Conservation (phyloP, 2,113 vertebrate species). For the Salvator merianae region DNA sequence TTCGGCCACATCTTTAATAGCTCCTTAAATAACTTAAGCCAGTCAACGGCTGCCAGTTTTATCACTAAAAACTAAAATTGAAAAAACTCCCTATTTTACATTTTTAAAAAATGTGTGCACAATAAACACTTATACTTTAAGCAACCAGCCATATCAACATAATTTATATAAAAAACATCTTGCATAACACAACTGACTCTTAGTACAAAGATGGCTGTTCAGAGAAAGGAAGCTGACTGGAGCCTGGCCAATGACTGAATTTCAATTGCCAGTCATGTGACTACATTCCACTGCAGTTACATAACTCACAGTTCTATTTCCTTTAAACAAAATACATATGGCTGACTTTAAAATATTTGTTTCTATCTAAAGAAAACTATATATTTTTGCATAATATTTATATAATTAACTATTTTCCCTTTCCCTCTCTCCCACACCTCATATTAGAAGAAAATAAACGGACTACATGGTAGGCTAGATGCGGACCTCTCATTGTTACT, state of each 20-base stretch:
- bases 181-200: conserved; percentile 67
- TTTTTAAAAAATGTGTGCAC: conserved; percentile 67
- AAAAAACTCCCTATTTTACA: conserved; percentile 62
- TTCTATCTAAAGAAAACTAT: conserved; percentile 81
- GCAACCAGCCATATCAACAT: conserved; percentile 73
- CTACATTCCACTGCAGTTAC: conserved; percentile 23
- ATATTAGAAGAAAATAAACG: conserved; percentile 52
- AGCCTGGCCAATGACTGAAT: conserved; percentile 56
- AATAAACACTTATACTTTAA: conserved; percentile 71
- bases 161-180: conserved; percentile 77
- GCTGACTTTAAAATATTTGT: conserved; percentile 77
- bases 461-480: conserved; percentile 61
- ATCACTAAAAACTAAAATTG: conserved; percentile 69
- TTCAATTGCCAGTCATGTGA: conserved; percentile 47
- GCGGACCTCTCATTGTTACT: conserved; percentile 63
- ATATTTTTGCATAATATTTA: conserved; percentile 79
- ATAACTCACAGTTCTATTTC: conserved; percentile 51
- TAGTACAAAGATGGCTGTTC: conserved; percentile 80
- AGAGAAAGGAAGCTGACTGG: conserved; percentile 74
- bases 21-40: conserved; percentile 68
- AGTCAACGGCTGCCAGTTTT: conserved; percentile 67
- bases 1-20: conserved; percentile 33
- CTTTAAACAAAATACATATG: conserved; percentile 82
- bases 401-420: conserved; percentile 58
- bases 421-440: conserved; percentile 1